phyloP scores from a whole-genome alignment of 2,113 vertebrate genomes.

The Parus major region DNA sequence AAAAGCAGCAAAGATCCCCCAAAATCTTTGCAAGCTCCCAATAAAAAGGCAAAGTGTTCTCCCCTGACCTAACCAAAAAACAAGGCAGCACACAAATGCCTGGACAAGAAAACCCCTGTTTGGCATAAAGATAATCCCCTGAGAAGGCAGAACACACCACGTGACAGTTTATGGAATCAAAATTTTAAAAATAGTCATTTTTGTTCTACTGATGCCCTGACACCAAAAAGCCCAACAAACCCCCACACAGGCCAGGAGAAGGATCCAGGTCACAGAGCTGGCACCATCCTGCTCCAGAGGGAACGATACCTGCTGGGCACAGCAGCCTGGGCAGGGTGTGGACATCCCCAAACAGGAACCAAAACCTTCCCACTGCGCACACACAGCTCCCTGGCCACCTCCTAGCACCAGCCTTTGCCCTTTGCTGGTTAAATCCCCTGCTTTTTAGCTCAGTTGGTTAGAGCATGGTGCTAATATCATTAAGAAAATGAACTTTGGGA shows the following conservation, averaged over 20 bases:
- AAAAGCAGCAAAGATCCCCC: neutral
- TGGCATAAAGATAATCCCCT: neutral
- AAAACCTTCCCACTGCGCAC: neutral
- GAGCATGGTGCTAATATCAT: too few relatives aligned
- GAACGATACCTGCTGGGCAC: neutral
- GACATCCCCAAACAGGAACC: neutral
- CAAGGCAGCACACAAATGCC: neutral
- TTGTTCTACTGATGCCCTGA: neutral
- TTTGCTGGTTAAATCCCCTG: neutral
- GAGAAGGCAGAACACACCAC: neutral
- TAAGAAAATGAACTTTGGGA: fast-evolving
- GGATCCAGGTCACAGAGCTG: neutral
- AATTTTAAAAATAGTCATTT: neutral
- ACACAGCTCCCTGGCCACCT: neutral
- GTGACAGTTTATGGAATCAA: neutral
- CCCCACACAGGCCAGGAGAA: fast-evolving
- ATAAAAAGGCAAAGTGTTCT: neutral
- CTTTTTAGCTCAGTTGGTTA: neutral
- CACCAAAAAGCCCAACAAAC: neutral
- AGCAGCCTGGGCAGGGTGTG: neutral
- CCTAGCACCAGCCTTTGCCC: neutral
- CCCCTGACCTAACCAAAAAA: neutral
- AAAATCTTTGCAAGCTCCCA: neutral
- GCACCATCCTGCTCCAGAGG: neutral
- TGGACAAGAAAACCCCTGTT: neutral